Evolutionary conservation across 2,888 invertebrate genomes (phyloP), one percentile per base, ranked within the genome.

Genomic region (Lapara coniferarum): DNA sequence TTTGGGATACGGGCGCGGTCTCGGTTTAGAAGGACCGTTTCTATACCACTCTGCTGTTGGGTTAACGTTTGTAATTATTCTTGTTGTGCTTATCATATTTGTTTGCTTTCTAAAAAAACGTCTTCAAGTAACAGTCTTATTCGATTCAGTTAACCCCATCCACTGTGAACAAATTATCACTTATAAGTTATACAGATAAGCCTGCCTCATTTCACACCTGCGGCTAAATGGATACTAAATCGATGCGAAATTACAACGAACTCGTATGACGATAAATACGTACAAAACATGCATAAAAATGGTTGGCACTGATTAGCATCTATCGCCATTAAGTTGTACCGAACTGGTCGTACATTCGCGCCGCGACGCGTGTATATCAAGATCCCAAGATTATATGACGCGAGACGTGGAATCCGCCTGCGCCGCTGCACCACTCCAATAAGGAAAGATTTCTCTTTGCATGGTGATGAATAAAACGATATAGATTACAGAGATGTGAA

Each of bases 1-100:
- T 19, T n/a, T 75, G 77, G 80, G 81, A 82, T 81, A 77, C 77
- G 72, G 72, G 72, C 72, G 77, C 66, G 71, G 75, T 76, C 14
- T 25, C 25, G 68, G 53, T 53, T 63, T 53, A 30, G 58, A 3
- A 37, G 44, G n/a, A 59, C 13, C 52, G 19, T 52, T 59, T 68
- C 25, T 7, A 30, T 59, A 37, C 19, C 13, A 49, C 46, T n/a
- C n/a, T n/a, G 44, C 44, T 63, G 59, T 63, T 46, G 16, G 46
- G 46, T 63, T 46, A 46, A 14, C 63, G 10, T 63, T 49, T 19
- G 19, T 49, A 63, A 49, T 6, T 12, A 46, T 46, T 14, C 12
- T 46, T 59, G 44, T 16, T 46, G 10, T 10, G 10, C 8, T 37
- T 37, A 37, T 44, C 12, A 16, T 16, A 37, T 44, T 59, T 25